Percentiles rank a stretch among this genome's conserved stretches.
phyloP scores from a whole-genome alignment of 2,797 vertebrate species.

The Margarornis squamiger region DNA sequence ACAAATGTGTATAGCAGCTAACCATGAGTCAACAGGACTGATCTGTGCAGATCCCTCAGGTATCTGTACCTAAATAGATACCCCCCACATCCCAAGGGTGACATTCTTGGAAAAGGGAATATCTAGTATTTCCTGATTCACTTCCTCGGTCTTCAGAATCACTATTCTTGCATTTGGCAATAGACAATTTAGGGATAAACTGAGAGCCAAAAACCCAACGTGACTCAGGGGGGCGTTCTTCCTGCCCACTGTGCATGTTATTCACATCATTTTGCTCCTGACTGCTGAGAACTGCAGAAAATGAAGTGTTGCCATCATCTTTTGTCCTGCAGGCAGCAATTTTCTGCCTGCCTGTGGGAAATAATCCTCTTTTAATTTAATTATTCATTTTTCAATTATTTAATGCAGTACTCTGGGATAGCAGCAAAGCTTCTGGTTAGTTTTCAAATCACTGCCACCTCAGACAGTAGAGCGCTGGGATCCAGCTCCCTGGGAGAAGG shows the following conservation, averaged over 20 bases:
- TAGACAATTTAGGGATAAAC: background rate
- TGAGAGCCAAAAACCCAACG: background rate
- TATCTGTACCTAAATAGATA: background rate
- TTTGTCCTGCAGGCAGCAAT: slow-evolving; percentile 48
- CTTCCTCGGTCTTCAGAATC: background rate
- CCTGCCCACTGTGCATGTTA: slow-evolving; percentile 16
- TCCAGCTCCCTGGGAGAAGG: slow-evolving; percentile 6
- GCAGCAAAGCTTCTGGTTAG: slow-evolving; percentile 19
- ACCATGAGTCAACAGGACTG: background rate
- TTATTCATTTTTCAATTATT: slow-evolving; percentile 67
- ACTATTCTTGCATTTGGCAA: background rate
- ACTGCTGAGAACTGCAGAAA: slow-evolving; percentile 56
- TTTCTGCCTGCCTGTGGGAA: slow-evolving; percentile 56
- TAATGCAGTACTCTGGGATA: slow-evolving; percentile 11
- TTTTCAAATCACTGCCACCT: slow-evolving; percentile 12
- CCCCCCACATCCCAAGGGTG: background rate
- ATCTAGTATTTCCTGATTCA: background rate
- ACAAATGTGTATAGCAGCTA: background rate
- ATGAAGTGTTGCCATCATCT: slow-evolving; percentile 17
- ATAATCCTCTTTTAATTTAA: slow-evolving; percentile 69
- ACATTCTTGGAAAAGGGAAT: background rate
- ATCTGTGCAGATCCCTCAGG: slow-evolving; percentile 1
- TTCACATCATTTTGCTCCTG: slow-evolving; percentile 6
- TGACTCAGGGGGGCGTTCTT: background rate
- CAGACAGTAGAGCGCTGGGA: background rate